phyloP scores from a whole-genome alignment of 2,888 invertebrate genomes.

The Argyresthia goedartella region DNA sequence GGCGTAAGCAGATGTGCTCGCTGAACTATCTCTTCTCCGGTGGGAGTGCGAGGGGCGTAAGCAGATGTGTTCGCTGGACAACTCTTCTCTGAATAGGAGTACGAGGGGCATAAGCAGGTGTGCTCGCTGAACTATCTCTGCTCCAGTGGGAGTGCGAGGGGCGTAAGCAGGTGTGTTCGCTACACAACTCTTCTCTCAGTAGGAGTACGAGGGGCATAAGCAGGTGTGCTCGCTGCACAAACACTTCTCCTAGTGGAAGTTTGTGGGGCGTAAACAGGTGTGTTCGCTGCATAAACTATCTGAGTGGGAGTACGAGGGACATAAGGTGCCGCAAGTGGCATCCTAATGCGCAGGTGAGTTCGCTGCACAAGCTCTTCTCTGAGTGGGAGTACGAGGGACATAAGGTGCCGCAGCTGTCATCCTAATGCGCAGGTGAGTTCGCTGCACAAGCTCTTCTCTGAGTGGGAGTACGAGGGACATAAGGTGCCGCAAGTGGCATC shows the following conservation, averaged over 20 bases:
- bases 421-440: too few species aligned
- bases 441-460: slow-evolving; percentile 83
- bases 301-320: slow-evolving; percentile 86
- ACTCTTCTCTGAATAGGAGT: slow-evolving; percentile 86
- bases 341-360: too few species aligned
- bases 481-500: slow-evolving; percentile 62
- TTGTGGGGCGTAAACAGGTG: slow-evolving; percentile 71
- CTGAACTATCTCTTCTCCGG: slow-evolving; percentile 83
- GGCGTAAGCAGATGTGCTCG: slow-evolving; percentile 79
- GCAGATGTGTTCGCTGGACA: slow-evolving; percentile 64
- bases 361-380: slow-evolving; percentile 83
- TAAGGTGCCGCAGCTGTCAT: slow-evolving; percentile 61
- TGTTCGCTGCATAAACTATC: slow-evolving; percentile 75
- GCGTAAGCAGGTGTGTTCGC: slow-evolving; percentile 37
- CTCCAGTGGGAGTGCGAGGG: slow-evolving; percentile 84
- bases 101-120: slow-evolving; percentile 76
- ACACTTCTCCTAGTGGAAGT: slow-evolving; percentile 85
- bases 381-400: slow-evolving; percentile 87
- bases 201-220: slow-evolving; percentile 82
- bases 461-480: slow-evolving; percentile 85
- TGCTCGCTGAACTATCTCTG: slow-evolving; percentile 88
- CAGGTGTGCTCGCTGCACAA: slow-evolving; percentile 87
- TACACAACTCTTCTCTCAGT: slow-evolving; percentile 84
- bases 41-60: slow-evolving; percentile 84
- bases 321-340: slow-evolving; percentile 64